phyloP scores from a whole-genome alignment of 23 tunicate genomes.

The Clavelina lepadiformis region DNA sequence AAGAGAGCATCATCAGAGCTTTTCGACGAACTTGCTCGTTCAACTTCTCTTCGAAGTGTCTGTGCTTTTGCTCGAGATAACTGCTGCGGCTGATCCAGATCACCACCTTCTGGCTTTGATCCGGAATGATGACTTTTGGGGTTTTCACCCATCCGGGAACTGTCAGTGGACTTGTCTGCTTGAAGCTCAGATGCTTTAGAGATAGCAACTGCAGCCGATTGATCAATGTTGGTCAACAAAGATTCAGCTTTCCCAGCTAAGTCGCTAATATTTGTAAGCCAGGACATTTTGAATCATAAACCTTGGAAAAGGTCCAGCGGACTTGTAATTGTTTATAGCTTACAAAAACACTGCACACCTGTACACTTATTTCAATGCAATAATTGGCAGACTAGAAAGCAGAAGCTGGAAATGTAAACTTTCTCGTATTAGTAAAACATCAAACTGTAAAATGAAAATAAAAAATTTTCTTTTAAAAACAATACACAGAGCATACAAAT shows the following conservation, averaged over 20 bases:
- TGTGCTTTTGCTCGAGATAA: conserved; percentile 13
- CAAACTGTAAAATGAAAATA: too few species aligned
- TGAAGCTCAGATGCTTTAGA: conserved; percentile 32
- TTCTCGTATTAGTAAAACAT: too few species aligned
- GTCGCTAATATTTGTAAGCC: conserved; percentile 63
- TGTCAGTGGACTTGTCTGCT: not conserved
- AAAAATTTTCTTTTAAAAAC: too few species aligned
- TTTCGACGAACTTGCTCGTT: not conserved
- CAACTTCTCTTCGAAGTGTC: not conserved
- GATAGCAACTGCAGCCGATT: conserved; percentile 91
- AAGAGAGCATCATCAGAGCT: conserved; percentile 78
- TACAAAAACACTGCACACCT: too few species aligned
- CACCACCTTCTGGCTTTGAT: not conserved
- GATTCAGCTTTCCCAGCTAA: conserved; percentile 94
- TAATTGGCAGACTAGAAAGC: too few species aligned
- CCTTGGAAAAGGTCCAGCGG: not conserved
- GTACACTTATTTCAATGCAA: too few species aligned
- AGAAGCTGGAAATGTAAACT: too few species aligned
- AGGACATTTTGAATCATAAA: conserved; percentile 64
- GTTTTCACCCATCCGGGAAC: not conserved
- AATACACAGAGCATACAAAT: too few species aligned
- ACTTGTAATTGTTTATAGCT: too few species aligned
- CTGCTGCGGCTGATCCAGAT: not conserved
- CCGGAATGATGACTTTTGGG: not conserved
- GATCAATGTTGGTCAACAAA: conserved; percentile 87